phyloP scores from a whole-genome alignment of 64 coral and sea anemone species.

The Porites australiensis region DNA sequence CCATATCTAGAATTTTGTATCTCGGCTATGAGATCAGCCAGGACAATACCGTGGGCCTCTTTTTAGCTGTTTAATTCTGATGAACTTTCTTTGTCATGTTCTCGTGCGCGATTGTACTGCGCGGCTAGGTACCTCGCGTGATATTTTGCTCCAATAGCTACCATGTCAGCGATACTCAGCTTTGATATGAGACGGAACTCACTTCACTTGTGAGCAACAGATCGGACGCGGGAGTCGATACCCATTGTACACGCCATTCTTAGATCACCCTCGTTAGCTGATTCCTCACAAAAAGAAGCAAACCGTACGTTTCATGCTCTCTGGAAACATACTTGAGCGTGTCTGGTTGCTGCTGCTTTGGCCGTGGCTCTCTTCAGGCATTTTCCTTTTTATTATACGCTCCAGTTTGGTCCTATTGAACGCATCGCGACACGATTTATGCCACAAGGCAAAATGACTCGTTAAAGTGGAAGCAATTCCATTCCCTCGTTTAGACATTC shows the following conservation, averaged over 20 bases:
- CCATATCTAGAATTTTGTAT: not conserved
- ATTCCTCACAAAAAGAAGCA: not conserved
- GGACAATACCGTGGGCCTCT: too few species aligned
- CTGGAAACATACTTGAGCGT: not conserved
- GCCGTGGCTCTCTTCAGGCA: not conserved
- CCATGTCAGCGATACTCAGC: not conserved
- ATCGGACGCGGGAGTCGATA: slow-evolving; percentile 5
- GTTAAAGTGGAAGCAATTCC: not conserved
- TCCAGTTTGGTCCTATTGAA: not conserved
- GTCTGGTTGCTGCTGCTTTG: not conserved
- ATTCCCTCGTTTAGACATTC: not conserved
- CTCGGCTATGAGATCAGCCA: not conserved
- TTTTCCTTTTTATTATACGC: not conserved
- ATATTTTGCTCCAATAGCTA: slow-evolving; percentile 9
- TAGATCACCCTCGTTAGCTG: not conserved
- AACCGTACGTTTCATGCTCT: not conserved
- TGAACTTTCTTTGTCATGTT: not conserved
- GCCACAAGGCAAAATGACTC: not conserved
- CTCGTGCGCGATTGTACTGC: not conserved
- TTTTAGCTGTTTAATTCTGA: not conserved
- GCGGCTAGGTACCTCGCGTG: not conserved
- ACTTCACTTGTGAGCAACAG: not conserved
- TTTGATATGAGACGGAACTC: not conserved
- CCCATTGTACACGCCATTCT: not conserved
- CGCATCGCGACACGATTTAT: not conserved